Conservation (phyloP, 1,140 invertebrate genomes). For the Lepidostoma basale region DNA sequence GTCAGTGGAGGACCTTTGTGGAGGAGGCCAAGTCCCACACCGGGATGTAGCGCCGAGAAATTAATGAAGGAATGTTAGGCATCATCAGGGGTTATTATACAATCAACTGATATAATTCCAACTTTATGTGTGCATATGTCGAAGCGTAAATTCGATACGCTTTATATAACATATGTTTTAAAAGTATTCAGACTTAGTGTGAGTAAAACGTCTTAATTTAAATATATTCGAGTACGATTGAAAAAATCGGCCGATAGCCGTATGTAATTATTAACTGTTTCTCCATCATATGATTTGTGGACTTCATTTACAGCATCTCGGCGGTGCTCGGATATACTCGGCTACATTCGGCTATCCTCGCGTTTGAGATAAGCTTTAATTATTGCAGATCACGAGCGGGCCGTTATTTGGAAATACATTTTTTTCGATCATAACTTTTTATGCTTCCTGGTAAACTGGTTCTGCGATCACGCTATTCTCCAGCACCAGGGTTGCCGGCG, state of each 20-base stretch:
- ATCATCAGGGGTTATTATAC: no score
- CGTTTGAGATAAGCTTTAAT: slow-evolving; percentile 25
- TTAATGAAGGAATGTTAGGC: no score
- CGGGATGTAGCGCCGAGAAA: no score
- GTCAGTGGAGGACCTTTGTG: no score
- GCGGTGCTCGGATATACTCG: not conserved
- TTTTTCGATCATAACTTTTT: slow-evolving; percentile 27
- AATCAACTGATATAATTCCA: no score
- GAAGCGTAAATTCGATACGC: no score
- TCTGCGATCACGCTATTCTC: slow-evolving; percentile 13
- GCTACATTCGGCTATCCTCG: slow-evolving; percentile 17
- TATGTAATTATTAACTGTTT: slow-evolving; percentile 27
- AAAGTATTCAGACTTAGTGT: not conserved
- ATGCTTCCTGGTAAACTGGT: slow-evolving; percentile 30
- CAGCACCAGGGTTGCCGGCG: not conserved
- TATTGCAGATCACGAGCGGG: slow-evolving; percentile 27
- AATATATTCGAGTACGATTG: not conserved
- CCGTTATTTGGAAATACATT: slow-evolving; percentile 28
- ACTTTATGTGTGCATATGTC: no score
- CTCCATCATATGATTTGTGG: slow-evolving; percentile 18
- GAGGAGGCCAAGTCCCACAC: no score
- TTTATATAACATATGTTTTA: no score
- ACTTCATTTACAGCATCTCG: slow-evolving; percentile 23
- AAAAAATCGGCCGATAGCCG: not conserved
- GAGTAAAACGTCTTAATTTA: not conserved